These are phyloP conservation scores for Anolis apletophallus DNA, from an alignment of 2,797 vertebrate species.

Conservation along the genomic window DNA sequence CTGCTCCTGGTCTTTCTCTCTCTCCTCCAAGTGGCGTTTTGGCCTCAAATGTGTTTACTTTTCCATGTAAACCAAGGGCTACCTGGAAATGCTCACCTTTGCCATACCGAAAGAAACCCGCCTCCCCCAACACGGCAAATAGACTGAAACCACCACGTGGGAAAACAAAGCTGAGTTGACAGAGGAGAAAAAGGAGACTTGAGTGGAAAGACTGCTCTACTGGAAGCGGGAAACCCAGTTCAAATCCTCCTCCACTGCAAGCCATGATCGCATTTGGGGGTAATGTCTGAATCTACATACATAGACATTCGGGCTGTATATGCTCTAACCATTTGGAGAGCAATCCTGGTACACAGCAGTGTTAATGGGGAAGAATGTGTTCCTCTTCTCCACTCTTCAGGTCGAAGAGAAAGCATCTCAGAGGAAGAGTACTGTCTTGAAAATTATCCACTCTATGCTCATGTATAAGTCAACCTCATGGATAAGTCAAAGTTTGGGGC, in stretches of 20 bases:
- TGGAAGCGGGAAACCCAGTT: neutral
- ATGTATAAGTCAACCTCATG: too few relatives aligned
- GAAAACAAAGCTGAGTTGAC: neutral
- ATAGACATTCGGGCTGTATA: too few relatives aligned
- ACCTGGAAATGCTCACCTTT: neutral
- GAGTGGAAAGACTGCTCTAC: neutral
- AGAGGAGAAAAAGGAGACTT: neutral
- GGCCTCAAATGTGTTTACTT: slow-evolving; percentile 22
- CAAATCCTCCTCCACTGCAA: neutral
- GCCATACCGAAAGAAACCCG: neutral
- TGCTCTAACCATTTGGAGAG: too few relatives aligned
- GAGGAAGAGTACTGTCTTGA: too few relatives aligned
- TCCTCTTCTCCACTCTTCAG: too few relatives aligned
- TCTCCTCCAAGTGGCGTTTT: neutral
- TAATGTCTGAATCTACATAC: too few relatives aligned
- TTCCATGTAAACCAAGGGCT: neutral
- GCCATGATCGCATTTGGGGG: neutral
- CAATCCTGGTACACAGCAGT: too few relatives aligned
- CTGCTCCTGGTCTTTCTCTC: neutral
- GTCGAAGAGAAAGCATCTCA: too few relatives aligned
- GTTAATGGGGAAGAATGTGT: too few relatives aligned
- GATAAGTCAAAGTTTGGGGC: too few relatives aligned
- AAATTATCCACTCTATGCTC: too few relatives aligned
- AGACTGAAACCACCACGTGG: neutral
- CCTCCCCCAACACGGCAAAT: neutral